A percentile compares a stretch with the other conserved stretches of the same genome.
phyloP scores from a whole-genome alignment of 2,113 vertebrate species.

The Carassius gibelio region DNA sequence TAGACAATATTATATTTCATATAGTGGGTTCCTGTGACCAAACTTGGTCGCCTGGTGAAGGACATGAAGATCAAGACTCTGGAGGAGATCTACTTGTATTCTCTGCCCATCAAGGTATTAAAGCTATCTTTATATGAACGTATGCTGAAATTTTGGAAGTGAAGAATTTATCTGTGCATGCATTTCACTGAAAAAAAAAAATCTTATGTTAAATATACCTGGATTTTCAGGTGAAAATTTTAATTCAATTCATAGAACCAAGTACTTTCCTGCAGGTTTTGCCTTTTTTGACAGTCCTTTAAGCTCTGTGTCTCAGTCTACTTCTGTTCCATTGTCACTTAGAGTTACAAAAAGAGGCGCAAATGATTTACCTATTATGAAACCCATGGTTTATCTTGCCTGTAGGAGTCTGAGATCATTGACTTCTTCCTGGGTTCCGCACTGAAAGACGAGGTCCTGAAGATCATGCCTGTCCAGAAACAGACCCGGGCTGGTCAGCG shows the following conservation, averaged over 20 bases:
- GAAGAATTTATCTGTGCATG: not conserved
- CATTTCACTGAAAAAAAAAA: too few species aligned
- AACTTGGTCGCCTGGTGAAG: constrained; percentile 95
- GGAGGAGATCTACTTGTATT: constrained; percentile 97
- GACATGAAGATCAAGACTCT: constrained; percentile 99
- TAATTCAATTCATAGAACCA: not conserved
- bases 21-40: constrained; percentile 97
- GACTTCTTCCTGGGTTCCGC: constrained; percentile 95
- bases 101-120: constrained; percentile 91
- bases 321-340: not conserved
- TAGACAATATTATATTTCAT: not conserved
- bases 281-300: not conserved
- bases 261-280: not conserved
- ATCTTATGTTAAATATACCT: too few species aligned
- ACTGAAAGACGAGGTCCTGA: constrained; percentile 95
- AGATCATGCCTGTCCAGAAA: constrained; percentile 99
- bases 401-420: constrained; percentile 96
- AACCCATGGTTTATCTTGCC: not conserved
- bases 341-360: not conserved
- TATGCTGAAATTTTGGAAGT: not conserved
- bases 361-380: not conserved
- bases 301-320: not conserved
- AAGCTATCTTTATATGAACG: not conserved
- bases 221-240: too few species aligned
- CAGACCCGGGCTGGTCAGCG: constrained; percentile 97